phyloP scores from a whole-genome alignment of 2,797 vertebrate species.

The Sebastes diaconus region DNA sequence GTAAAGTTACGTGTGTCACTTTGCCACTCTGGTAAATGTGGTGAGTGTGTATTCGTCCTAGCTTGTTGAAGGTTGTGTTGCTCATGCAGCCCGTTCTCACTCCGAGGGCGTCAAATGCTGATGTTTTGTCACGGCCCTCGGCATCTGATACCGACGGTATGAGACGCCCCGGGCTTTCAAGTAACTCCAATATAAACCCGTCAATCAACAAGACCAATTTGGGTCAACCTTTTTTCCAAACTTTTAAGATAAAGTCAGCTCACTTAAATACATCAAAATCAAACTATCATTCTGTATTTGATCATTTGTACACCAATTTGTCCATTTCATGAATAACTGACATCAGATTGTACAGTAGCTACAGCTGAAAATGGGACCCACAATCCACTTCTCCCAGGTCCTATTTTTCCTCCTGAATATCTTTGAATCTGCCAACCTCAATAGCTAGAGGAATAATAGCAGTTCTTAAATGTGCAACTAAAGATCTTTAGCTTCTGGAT shows the following conservation, averaged over 20 bases:
- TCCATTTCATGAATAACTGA: not conserved
- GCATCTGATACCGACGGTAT: not conserved
- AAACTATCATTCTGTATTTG: not conserved
- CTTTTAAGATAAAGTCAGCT: not conserved
- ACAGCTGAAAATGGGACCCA: not conserved
- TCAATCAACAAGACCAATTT: too few relatives aligned
- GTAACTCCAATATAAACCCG: too few relatives aligned
- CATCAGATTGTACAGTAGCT: not conserved
- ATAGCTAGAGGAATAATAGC: not conserved
- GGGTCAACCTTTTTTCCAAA: too few relatives aligned
- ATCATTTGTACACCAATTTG: not conserved
- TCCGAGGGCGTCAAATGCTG: too few relatives aligned
- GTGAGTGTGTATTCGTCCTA: not conserved
- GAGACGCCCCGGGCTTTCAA: too few relatives aligned
- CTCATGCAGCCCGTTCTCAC: not conserved
- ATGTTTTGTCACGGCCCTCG: too few relatives aligned
- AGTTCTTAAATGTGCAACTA: not conserved
- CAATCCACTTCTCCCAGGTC: not conserved
- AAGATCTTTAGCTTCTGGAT: constrained; percentile 5
- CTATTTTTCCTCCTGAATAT: not conserved
- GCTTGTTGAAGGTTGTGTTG: not conserved
- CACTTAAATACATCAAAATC: not conserved
- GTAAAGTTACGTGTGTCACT: constrained; percentile 13
- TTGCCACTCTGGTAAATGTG: constrained; percentile 1
- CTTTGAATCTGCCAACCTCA: not conserved